A percentile compares a stretch with the other conserved stretches of the same genome.
Evolutionary conservation across 2,113 vertebrate genomes (phyloP).

Genomic region (Hipposideros armiger): DNA sequence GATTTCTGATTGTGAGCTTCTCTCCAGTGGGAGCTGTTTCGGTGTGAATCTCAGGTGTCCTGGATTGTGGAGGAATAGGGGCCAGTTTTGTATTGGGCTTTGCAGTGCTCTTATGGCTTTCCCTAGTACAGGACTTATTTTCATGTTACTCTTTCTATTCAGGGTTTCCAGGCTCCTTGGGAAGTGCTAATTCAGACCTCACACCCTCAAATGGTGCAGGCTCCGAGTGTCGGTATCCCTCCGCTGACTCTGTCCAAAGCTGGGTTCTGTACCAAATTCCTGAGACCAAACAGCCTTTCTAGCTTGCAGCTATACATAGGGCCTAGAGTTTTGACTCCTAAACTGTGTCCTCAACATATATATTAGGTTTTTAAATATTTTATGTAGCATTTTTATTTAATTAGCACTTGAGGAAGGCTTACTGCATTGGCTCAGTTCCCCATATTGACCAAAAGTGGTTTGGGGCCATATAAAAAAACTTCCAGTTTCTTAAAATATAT

Average conservation of each 20-base stretch:
- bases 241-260: neutral
- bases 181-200: neutral
- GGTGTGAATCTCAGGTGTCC: neutral
- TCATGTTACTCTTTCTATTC: neutral
- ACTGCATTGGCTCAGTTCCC: neutral
- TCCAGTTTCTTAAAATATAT: constrained; percentile 68
- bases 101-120: constrained; percentile 6
- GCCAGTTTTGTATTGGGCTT: neutral
- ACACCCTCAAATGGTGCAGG: neutral
- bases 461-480: constrained; percentile 24
- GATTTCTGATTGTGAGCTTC: neutral
- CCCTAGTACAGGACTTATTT: neutral
- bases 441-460: constrained; percentile 12
- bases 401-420: neutral
- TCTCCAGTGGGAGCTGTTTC: neutral
- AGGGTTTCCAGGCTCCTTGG: neutral
- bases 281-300: neutral
- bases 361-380: constrained; percentile 32
- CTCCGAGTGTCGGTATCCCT: neutral
- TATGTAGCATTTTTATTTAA: constrained; percentile 40
- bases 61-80: neutral
- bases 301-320: neutral
- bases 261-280: neutral
- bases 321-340: neutral
- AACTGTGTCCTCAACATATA: neutral